phyloP scores from a whole-genome alignment of 2,888 invertebrate species.

The Spicauda simplicius region DNA sequence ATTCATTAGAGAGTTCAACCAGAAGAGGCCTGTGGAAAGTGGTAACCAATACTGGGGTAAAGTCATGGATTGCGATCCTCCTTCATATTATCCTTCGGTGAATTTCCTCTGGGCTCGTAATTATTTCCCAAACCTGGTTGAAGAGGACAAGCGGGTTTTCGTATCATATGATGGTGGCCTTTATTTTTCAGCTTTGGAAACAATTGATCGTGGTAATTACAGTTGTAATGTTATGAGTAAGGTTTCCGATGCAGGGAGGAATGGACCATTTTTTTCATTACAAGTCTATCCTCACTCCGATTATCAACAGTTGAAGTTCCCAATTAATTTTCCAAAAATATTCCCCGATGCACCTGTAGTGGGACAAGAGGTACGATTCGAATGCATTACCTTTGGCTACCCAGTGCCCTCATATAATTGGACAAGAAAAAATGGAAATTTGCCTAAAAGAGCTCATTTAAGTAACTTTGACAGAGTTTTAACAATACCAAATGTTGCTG shows the following conservation, averaged over 20 bases:
- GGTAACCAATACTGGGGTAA: constrained; percentile 98
- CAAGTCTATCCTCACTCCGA: constrained; percentile 94
- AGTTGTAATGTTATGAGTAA: constrained; percentile 96
- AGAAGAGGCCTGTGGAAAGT: constrained; percentile 92
- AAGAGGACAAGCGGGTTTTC: constrained; percentile 96
- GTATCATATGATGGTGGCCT: constrained; percentile 97
- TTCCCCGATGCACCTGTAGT: constrained; percentile 97
- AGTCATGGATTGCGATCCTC: constrained; percentile 96
- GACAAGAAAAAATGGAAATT: constrained; percentile 90
- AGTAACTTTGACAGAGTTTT: constrained; percentile 94
- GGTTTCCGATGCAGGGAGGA: constrained; percentile 94
- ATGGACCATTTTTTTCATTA: constrained; percentile 94
- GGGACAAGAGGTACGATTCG: constrained; percentile 95
- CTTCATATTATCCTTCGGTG: constrained; percentile 95
- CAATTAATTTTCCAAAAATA: constrained; percentile 97
- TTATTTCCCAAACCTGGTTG: constrained; percentile 95
- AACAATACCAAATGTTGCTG: constrained; percentile 92
- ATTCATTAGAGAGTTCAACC: constrained; percentile 94
- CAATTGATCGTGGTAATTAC: constrained; percentile 95
- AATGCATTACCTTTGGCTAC: constrained; percentile 98
- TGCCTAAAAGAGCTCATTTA: constrained; percentile 90
- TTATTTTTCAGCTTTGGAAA: constrained; percentile 97
- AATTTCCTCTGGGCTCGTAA: constrained; percentile 96
- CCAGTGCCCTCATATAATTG: constrained; percentile 97
- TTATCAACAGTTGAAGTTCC: constrained; percentile 95